These are phyloP conservation scores for Nysson spinosus DNA, from an alignment of 2,888 invertebrate species.

Conservation along the genomic window DNA sequence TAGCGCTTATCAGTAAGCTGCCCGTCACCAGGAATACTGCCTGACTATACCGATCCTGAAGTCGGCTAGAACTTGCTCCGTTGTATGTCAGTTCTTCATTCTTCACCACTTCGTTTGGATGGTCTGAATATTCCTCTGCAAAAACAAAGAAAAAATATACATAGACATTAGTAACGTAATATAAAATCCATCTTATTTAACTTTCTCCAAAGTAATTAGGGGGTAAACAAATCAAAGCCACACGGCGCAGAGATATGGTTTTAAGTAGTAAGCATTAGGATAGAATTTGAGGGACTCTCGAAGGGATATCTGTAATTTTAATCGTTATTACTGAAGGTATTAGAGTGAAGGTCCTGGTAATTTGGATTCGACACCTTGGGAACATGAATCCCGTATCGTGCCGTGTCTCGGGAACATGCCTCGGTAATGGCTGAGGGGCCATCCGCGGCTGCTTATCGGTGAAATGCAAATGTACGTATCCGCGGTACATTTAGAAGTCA, in stretches of 20 bases:
- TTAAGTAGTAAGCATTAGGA: background rate
- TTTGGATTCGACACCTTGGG: constrained; percentile 42
- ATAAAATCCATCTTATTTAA: background rate
- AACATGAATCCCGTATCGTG: constrained; percentile 37
- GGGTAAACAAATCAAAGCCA: background rate
- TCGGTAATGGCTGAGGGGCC: constrained; percentile 34
- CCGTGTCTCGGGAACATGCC: constrained; percentile 16
- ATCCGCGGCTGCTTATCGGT: constrained; percentile 42
- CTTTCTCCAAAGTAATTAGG: too few species aligned
- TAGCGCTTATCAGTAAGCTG: constrained; percentile 66
- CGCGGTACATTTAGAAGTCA: constrained; percentile 50
- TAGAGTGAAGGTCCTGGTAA: constrained; percentile 25
- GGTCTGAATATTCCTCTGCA: constrained; percentile 90
- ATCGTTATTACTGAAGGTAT: constrained; percentile 22
- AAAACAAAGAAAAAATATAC: constrained; percentile 50
- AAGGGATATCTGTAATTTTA: constrained; percentile 8
- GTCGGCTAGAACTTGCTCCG: constrained; percentile 72
- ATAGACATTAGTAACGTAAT: background rate
- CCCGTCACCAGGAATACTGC: constrained; percentile 65
- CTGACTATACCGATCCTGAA: constrained; percentile 50
- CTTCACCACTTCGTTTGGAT: constrained; percentile 95
- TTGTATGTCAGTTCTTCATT: constrained; percentile 93
- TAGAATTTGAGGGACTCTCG: background rate
- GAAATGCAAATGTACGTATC: constrained; percentile 58
- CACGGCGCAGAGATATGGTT: background rate